Evolutionary conservation across 2,113 vertebrate species (phyloP), one percentile per base, ranked within the genome.

Genomic region (Nesogale talazaci): DNA sequence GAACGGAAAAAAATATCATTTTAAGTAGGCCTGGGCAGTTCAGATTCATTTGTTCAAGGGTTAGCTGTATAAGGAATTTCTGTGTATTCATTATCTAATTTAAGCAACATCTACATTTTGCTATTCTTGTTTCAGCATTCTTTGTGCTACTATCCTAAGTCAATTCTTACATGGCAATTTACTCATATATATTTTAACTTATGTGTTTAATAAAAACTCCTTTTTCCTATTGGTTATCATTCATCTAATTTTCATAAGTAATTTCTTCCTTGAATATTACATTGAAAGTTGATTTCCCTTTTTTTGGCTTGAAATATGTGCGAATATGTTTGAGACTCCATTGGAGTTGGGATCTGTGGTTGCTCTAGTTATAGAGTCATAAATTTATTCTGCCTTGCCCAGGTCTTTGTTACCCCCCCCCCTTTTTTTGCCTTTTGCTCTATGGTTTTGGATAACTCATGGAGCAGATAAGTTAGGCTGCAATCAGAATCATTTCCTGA

Each of bases 111-210:
- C 23, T 20, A 9, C 89, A 31, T 63, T 75, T 84, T 91, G 22
- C 61, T 94, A 3, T 85, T 69, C 46, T 77, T 90, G 3, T 72
- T 83, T 88, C 42, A 70, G 23, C 27, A 72, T 5, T 65, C 82
- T 80, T 86, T 96, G 34, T 12, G 34, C 1, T 57, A 61, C 38
- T 74, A 65, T 87, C 90, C 85, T 96, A 93, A 95, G 52, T 56
- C 7, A 31, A 91, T 89, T 75, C 0, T 29, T 80, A 61, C 1
- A 42, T 6, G 75, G 75, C 67, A 75, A 27, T 31, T 57, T 82
- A 86, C 31, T 63, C 4, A 23, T 65, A 25, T 79, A 42, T 70
- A 20, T 0, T 65, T 25, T 5, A 81, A 31, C 38, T 36, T 80
- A 22, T 95, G 1, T 75, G 3, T 69, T 34, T 83, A 52, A 70